phyloP scores from a whole-genome alignment of 2,888 invertebrate genomes.

The Coelopa pilipes region DNA sequence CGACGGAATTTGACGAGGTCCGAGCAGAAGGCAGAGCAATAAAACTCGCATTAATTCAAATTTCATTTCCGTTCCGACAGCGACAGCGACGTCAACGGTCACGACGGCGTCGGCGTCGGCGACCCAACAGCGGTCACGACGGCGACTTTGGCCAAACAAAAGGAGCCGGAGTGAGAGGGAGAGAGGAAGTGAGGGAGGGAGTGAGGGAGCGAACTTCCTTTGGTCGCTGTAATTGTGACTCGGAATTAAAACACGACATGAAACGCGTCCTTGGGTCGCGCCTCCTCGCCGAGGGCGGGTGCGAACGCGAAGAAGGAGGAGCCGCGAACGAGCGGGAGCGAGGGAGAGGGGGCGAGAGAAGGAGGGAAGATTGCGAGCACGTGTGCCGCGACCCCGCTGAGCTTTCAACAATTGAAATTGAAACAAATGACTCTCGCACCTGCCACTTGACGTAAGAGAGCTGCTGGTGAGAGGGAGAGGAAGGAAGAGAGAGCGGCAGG shows the following conservation, averaged over 20 bases:
- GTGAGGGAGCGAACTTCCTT: too few species aligned
- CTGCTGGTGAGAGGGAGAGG: neutral
- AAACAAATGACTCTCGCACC: constrained; percentile 15
- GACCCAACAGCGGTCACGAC: neutral
- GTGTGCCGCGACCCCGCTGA: neutral
- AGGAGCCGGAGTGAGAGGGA: too few species aligned
- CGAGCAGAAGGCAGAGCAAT: neutral
- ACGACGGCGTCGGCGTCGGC: neutral
- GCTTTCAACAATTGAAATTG: constrained; percentile 19
- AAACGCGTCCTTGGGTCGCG: neutral
- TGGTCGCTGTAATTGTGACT: neutral
- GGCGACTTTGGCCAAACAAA: neutral
- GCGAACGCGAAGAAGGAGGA: neutral
- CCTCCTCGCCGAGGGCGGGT: neutral
- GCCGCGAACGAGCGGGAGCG: neutral
- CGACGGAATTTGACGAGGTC: too few species aligned
- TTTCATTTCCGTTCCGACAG: constrained; percentile 12
- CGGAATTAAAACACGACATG: constrained; percentile 3
- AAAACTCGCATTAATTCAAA: constrained; percentile 17
- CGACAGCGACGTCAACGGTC: neutral
- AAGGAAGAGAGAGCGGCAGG: neutral
- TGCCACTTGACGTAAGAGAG: neutral
- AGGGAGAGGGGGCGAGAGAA: neutral
- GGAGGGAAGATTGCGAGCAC: neutral
- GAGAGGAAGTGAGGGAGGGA: too few species aligned